A percentile compares a stretch with the other conserved stretches of the same genome.
Evolutionary conservation across 2,797 vertebrate species (phyloP).

Genomic region (Nothura maculosa): DNA sequence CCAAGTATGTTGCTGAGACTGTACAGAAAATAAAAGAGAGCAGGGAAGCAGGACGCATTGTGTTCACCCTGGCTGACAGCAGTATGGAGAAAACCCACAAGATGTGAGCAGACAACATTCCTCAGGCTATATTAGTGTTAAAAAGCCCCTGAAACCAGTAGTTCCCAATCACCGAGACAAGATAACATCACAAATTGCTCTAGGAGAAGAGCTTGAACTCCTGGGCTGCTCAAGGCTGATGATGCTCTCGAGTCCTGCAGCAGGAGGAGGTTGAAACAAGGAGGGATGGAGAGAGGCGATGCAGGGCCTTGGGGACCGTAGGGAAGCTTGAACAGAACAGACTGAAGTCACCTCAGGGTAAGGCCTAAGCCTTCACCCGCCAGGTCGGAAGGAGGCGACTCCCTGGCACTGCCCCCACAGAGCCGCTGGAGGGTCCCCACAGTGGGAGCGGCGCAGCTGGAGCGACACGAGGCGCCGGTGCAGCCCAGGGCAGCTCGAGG

Average conservation of each 20-base stretch:
- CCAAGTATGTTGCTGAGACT: background rate
- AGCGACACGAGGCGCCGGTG: too few relatives aligned
- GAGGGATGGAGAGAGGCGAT: background rate
- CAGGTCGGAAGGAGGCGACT: too few relatives aligned
- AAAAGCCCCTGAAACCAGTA: background rate
- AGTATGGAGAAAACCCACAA: background rate
- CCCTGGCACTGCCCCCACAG: too few relatives aligned
- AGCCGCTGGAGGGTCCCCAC: too few relatives aligned
- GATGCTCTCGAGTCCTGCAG: background rate
- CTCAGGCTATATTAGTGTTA: background rate
- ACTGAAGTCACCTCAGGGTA: too few relatives aligned
- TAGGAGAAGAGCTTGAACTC: background rate
- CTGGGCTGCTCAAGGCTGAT: background rate
- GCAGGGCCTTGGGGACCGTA: background rate
- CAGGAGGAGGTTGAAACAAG: background rate
- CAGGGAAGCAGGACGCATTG: background rate
- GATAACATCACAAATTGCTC: background rate
- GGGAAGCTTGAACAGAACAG: background rate
- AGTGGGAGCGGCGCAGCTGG: too few relatives aligned
- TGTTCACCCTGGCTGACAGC: background rate
- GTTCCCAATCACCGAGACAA: background rate
- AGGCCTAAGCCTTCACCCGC: too few relatives aligned
- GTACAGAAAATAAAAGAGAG: conserved; percentile 1
- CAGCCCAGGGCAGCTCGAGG: too few relatives aligned
- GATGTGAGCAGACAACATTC: background rate